These are phyloP conservation scores for Aegithalos caudatus DNA, from an alignment of 2,113 vertebrate species.

Conservation along the genomic window DNA sequence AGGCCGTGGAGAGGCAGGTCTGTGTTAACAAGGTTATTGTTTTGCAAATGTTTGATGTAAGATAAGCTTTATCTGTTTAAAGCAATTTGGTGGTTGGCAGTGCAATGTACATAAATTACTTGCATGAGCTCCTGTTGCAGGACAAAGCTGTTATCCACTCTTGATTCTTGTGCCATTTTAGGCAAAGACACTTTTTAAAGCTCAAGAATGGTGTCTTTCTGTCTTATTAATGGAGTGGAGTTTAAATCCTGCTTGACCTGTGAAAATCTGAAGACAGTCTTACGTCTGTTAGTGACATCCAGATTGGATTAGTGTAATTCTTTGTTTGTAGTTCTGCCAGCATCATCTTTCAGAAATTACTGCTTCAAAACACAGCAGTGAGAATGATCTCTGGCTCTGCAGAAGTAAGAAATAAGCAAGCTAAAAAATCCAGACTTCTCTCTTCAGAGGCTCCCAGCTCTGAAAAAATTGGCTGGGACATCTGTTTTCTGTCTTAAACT, in stretches of 20 bases:
- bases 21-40: background rate
- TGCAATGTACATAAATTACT: background rate
- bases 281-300: slow-evolving; percentile 8
- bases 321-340: slow-evolving; percentile 63
- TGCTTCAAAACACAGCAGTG: background rate
- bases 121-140: background rate
- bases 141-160: background rate
- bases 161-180: background rate
- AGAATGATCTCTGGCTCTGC: slow-evolving; percentile 32
- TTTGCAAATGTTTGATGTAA: background rate
- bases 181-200: background rate
- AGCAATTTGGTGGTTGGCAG: background rate
- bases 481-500: slow-evolving; percentile 61
- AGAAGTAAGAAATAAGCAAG: slow-evolving; percentile 39
- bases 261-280: slow-evolving; percentile 32
- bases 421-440: slow-evolving; percentile 24
- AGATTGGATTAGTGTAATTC: slow-evolving; percentile 62
- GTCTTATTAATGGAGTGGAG: background rate
- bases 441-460: slow-evolving; percentile 24
- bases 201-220: background rate
- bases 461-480: slow-evolving; percentile 34
- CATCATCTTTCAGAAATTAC: slow-evolving; percentile 47
- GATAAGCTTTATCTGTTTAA: background rate
- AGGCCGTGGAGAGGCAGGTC: background rate
- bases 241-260: slow-evolving; percentile 59